These are phyloP conservation scores for Papilio aristodemus DNA, from an alignment of 1,140 invertebrate species.

Conservation along the genomic window DNA sequence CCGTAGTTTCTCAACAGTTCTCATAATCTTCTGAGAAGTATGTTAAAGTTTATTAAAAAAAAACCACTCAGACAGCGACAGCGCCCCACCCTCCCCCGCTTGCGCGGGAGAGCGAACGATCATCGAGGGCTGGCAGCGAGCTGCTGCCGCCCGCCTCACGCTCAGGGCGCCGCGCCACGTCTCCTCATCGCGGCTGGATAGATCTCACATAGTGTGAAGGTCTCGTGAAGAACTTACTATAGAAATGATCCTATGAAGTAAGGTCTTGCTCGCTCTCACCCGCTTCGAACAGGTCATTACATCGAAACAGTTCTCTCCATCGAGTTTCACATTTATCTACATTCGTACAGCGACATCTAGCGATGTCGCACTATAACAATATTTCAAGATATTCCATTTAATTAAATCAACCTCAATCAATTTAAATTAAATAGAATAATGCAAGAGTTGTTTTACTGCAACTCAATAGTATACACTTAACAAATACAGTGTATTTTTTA, in stretches of 20 bases:
- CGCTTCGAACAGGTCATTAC: background rate
- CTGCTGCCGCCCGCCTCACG: slow-evolving; percentile 11
- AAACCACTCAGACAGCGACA: slow-evolving; percentile 2
- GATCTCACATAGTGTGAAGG: slow-evolving; percentile 5
- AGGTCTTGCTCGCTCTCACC: background rate
- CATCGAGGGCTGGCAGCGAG: background rate
- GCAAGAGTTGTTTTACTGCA: too few species aligned
- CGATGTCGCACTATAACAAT: background rate
- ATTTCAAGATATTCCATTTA: background rate
- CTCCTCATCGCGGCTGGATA: background rate
- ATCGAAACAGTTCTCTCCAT: background rate
- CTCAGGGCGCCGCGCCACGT: slow-evolving; percentile 6
- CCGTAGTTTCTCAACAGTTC: too few species aligned
- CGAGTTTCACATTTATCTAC: background rate
- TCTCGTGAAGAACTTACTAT: slow-evolving; percentile 18
- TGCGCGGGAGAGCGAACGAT: background rate
- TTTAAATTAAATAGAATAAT: too few species aligned
- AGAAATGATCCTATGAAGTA: slow-evolving; percentile 7
- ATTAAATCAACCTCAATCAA: too few species aligned
- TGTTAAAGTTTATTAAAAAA: too few species aligned
- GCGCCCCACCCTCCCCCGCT: background rate
- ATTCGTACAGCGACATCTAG: background rate
- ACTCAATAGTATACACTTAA: too few species aligned
- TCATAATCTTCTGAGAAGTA: too few species aligned
- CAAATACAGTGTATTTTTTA: too few species aligned